Base-by-base conservation (phyloP, 2,888 invertebrate genomes). In the Aradus depressus region DNA sequence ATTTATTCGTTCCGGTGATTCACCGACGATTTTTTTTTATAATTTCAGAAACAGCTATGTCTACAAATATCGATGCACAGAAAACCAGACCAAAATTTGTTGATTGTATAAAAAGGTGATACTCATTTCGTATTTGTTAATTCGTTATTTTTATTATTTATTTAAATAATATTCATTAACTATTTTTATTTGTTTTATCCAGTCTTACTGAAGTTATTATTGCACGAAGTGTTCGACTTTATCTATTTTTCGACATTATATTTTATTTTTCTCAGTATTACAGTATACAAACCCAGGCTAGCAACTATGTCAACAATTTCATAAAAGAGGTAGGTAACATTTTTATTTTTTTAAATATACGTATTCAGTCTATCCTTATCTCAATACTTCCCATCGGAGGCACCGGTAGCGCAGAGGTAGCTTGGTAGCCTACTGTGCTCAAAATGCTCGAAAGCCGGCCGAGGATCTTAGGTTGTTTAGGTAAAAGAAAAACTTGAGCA, bases 181-280 rank as follows among this genome's bases (percentile, higher is more conserved):
- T 23, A 4, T 10, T 22, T 45, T 35, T 35, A n/a, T 47, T 47
- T 47, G n/a, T n/a, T 22, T n/a, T 45, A 3, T 25, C 4, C 32
- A 47, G 47, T 14, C 16, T 47, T 19, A 47, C 47, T 47, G 47
- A 47, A 37, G 19, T 47, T 3, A 47, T 47, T 16, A 47, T 47
- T 23, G n/a, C 38, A 28, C 47, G 47, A 1, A 26, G 37, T 8
- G 47, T 47, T 16, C 22, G 18, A 10, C 3, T 47, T 14, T n/a
- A 18, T 19, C 38, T 26, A 18, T 26, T 31, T 26, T 35, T 47
- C 10, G 22, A 37, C 22, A 19, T 35, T 1, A 18, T 47, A 32
- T 47, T 47, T 25, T 18, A 37, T 25, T 18, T 47, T 6, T 37
- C 47, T 18, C 6, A 25, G 6, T 47, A 47, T 38, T 25, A 32